Evolutionary conservation across 2,113 vertebrate genomes (phyloP).

Genomic region (Petaurus breviceps): DNA sequence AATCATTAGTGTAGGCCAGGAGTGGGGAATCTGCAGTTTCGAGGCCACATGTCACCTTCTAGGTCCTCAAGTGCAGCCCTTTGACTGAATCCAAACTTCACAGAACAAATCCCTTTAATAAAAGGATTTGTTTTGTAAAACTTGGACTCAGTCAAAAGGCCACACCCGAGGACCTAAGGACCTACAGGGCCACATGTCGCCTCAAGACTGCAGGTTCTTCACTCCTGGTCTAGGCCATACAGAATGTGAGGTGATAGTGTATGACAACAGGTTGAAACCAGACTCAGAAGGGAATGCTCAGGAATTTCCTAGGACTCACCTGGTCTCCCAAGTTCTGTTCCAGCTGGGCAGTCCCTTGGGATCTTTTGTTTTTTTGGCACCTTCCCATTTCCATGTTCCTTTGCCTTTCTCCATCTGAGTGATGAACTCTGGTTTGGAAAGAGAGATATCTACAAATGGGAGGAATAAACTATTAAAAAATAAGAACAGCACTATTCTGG

Average conservation of each 20-base stretch:
- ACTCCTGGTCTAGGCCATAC: background rate
- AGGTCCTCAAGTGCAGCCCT: too few species aligned
- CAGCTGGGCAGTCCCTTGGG: background rate
- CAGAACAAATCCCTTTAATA: too few species aligned
- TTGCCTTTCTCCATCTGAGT: background rate
- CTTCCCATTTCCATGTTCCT: background rate
- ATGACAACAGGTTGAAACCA: background rate
- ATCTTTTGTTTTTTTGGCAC: background rate
- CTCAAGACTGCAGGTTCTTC: too few species aligned
- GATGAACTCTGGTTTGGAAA: background rate
- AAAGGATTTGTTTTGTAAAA: too few species aligned
- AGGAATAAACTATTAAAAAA: background rate
- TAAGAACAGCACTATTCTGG: background rate
- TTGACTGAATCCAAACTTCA: too few species aligned
- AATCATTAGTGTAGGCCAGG: background rate
- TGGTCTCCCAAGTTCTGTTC: background rate
- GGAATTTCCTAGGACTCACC: background rate
- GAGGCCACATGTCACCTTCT: too few species aligned
- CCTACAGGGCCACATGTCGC: too few species aligned
- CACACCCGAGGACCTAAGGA: too few species aligned
- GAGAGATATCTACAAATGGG: background rate
- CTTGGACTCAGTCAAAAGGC: too few species aligned
- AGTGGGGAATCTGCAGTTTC: too few species aligned
- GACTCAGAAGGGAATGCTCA: background rate
- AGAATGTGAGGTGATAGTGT: background rate